These are phyloP conservation scores for Propsilocerus akamusi DNA, from an alignment of 1,140 invertebrate species.

Conservation along the genomic window DNA sequence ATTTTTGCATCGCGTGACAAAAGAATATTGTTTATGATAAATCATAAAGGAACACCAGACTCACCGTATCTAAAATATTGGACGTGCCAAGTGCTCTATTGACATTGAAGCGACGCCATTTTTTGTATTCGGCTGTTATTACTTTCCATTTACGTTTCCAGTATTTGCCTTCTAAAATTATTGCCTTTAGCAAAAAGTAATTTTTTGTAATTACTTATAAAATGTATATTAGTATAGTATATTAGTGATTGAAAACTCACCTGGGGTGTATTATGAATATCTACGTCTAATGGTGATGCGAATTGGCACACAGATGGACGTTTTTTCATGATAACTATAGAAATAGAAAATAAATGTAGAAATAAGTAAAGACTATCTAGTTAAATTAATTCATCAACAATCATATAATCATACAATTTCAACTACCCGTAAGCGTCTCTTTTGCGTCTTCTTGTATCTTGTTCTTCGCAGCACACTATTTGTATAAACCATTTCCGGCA, in stretches of 20 bases:
- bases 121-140: conserved; percentile 97
- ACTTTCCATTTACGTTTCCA: conserved; percentile 95
- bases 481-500: too few relatives aligned
- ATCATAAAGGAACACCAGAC: conserved; percentile 10
- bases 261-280: conserved; percentile 90
- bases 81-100: conserved; percentile 59
- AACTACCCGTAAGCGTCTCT: background rate
- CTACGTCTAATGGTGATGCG: conserved; percentile 82
- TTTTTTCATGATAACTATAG: conserved; percentile 80
- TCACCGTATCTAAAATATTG: conserved; percentile 59
- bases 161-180: conserved; percentile 94
- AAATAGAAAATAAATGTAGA: conserved; percentile 10
- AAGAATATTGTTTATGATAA: too few relatives aligned
- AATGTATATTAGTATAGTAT: conserved; percentile 9
- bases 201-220: too few relatives aligned
- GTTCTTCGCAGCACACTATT: background rate
- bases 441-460: background rate
- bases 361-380: background rate
- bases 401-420: background rate
- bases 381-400: background rate
- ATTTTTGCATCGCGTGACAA: too few relatives aligned
- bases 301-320: conserved; percentile 87
- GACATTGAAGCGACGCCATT: conserved; percentile 93
- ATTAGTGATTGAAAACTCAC: conserved; percentile 32
- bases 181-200: conserved; percentile 41